Conservation (phyloP, 2,888 invertebrate genomes). For the Sarcophaga variegata region DNA sequence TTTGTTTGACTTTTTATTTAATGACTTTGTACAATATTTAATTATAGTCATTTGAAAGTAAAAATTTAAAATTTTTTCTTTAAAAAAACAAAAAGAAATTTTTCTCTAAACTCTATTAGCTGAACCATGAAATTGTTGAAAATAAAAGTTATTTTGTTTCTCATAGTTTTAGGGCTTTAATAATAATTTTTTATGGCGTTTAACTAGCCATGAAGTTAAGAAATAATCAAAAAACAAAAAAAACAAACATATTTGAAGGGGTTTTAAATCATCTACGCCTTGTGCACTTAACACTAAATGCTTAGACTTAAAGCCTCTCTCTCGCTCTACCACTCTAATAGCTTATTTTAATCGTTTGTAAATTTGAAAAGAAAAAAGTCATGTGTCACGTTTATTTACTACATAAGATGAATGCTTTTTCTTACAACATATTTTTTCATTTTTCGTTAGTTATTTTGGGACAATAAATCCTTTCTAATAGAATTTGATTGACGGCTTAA, state of each 20-base stretch:
- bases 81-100: background rate
- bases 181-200: background rate
- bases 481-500: slow-evolving; percentile 12
- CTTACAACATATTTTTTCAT: background rate
- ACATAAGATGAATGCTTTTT: background rate
- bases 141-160: slow-evolving; percentile 20
- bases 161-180: slow-evolving; percentile 17
- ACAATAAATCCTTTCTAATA: slow-evolving; percentile 12
- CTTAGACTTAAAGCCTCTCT: background rate
- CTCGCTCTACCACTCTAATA: background rate
- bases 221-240: background rate
- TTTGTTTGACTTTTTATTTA: slow-evolving; percentile 1
- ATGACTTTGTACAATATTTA: slow-evolving; percentile 44
- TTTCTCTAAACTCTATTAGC: background rate
- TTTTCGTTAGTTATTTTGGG: background rate
- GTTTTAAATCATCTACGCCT: background rate
- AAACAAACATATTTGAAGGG: background rate
- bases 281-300: background rate
- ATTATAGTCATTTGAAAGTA: slow-evolving; percentile 45
- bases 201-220: slow-evolving; percentile 15
- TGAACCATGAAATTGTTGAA: slow-evolving; percentile 37
- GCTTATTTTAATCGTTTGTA: background rate
- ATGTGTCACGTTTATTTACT: background rate
- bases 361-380: background rate
- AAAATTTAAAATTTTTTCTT: slow-evolving; percentile 20